Evolutionary conservation across 2,797 vertebrate genomes (phyloP).

Genomic region (Vireo griseus): DNA sequence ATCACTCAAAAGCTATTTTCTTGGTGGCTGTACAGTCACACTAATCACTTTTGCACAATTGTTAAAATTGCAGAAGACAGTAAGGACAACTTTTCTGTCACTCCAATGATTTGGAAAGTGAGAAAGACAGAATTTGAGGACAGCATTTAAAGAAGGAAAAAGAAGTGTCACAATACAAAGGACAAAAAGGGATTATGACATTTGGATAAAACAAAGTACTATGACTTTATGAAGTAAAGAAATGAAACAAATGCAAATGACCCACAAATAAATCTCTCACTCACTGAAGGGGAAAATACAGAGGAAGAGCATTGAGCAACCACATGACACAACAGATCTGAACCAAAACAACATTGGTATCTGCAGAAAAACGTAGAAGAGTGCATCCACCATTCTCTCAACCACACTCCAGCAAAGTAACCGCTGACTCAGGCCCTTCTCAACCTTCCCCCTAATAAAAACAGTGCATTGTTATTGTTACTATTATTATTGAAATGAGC

Average conservation of each 20-base stretch:
- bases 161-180: background rate
- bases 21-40: background rate
- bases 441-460: background rate
- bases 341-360: background rate
- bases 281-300: background rate
- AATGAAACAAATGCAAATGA: background rate
- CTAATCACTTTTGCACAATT: background rate
- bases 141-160: background rate
- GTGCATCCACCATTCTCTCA: background rate
- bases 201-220: background rate
- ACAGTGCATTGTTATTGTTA: background rate
- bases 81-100: background rate
- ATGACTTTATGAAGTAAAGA: background rate
- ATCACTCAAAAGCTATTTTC: background rate
- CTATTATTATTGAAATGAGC: background rate
- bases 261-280: background rate
- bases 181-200: background rate
- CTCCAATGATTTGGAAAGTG: background rate
- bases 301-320: background rate
- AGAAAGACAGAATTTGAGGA: background rate
- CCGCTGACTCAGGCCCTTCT: background rate
- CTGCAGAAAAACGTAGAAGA: background rate
- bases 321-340: background rate
- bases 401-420: background rate
- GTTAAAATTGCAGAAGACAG: background rate